Evolutionary conservation across 2,113 vertebrate species (phyloP).

Genomic region (Morone saxatilis): DNA sequence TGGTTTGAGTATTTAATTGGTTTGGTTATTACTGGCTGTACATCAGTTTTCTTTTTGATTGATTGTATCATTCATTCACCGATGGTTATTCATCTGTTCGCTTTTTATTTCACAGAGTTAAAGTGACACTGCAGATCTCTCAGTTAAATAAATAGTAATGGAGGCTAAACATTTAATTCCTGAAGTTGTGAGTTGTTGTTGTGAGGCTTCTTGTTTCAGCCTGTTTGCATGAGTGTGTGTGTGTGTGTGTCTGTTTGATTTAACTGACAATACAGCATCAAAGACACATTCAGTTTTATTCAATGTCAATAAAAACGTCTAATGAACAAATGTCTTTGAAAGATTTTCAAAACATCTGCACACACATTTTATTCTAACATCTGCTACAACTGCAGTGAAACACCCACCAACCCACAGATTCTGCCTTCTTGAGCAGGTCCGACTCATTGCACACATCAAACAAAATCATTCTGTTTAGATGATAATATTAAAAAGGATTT

Average conservation of each 20-base stretch:
- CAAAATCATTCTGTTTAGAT: constrained; percentile 64
- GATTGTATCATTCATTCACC: not conserved
- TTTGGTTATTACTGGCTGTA: not conserved
- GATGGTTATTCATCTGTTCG: not conserved
- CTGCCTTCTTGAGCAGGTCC: constrained; percentile 68
- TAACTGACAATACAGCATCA: constrained; percentile 18
- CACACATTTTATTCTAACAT: constrained; percentile 65
- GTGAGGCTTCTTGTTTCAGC: constrained; percentile 8
- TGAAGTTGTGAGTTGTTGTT: not conserved
- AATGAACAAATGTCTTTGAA: constrained; percentile 55
- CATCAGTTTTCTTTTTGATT: not conserved
- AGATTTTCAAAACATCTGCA: constrained; percentile 74
- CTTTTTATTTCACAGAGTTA: not conserved
- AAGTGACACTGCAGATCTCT: constrained; percentile 2
- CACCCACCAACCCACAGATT: constrained; percentile 53
- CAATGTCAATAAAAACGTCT: constrained; percentile 36
- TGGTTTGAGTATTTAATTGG: not conserved
- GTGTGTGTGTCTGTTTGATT: constrained; percentile 19
- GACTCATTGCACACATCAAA: constrained; percentile 77
- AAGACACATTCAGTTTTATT: constrained; percentile 10
- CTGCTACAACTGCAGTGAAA: constrained; percentile 64
- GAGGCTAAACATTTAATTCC: not conserved
- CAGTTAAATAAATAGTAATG: not conserved
- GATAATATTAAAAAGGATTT: constrained; percentile 59
- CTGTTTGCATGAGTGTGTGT: not conserved